These are phyloP conservation scores for Xerus inauris DNA, from an alignment of 2,113 vertebrate genomes.

Conservation along the genomic window DNA sequence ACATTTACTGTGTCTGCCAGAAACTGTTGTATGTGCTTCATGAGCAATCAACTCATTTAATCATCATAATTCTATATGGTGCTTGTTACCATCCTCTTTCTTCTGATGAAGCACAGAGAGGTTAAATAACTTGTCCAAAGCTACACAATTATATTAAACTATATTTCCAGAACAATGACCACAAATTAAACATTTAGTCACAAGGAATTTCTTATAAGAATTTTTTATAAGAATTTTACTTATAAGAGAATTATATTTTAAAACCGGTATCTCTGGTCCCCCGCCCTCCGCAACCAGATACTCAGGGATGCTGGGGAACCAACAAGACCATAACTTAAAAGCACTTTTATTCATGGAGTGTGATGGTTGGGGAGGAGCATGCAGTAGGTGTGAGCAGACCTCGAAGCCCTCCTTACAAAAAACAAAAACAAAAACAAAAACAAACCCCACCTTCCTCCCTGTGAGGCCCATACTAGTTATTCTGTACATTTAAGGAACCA, in stretches of 20 bases:
- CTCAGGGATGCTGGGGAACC: not conserved
- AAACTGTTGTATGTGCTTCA: not conserved
- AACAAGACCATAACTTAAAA: not conserved
- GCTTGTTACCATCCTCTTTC: not conserved
- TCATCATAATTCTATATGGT: not conserved
- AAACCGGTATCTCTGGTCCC: not conserved
- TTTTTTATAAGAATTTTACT: too few species aligned
- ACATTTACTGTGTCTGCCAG: not conserved
- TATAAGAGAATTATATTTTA: not conserved
- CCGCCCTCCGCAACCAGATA: not conserved
- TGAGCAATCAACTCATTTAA: not conserved
- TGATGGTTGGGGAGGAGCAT: not conserved
- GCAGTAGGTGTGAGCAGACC: not conserved
- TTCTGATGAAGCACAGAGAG: not conserved
- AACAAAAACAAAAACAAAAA: not conserved
- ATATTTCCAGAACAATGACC: not conserved
- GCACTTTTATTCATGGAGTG: not conserved
- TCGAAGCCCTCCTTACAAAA: not conserved
- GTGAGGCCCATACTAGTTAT: not conserved
- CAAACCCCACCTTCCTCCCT: not conserved
- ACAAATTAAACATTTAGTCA: constrained; percentile 7
- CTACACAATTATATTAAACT: not conserved
- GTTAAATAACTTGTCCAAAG: not conserved
- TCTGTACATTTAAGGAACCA: not conserved
- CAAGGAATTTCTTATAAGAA: not conserved